phyloP scores from a whole-genome alignment of 1,140 invertebrate genomes.

The Penaeus vannamei region DNA sequence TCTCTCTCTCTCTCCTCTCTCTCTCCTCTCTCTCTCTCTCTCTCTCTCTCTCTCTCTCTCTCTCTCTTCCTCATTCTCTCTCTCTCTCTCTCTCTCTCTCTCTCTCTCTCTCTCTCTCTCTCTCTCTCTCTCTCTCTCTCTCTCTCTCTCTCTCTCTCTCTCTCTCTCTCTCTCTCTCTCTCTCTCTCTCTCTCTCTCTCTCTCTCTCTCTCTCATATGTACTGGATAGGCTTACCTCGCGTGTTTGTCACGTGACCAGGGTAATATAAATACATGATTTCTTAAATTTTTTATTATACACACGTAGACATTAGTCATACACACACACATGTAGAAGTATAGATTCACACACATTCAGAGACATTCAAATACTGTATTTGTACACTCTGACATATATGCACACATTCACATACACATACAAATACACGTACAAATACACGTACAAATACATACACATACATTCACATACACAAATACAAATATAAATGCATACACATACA shows the following conservation, averaged over 20 bases:
- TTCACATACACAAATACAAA: slow-evolving; percentile 28
- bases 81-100: slow-evolving; percentile 10
- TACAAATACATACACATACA: slow-evolving; percentile 32
- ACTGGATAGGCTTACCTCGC: too few species aligned
- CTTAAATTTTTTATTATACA: too few species aligned
- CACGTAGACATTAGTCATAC: too few species aligned
- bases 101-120: slow-evolving; percentile 24
- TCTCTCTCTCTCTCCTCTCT: slow-evolving; percentile 36
- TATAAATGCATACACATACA: neutral
- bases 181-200: neutral
- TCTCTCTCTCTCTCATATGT: neutral
- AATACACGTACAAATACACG: slow-evolving; percentile 10
- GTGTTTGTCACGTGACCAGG: too few species aligned
- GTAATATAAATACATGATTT: too few species aligned
- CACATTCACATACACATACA: slow-evolving; percentile 31
- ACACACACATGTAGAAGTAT: neutral
- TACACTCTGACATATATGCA: slow-evolving; percentile 20
- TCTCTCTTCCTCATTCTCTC: slow-evolving; percentile 1
- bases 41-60: slow-evolving; percentile 50
- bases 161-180: slow-evolving; percentile 10
- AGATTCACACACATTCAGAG: too few species aligned
- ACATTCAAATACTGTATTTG: slow-evolving; percentile 6
- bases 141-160: slow-evolving; percentile 31
- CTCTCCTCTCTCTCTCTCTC: slow-evolving; percentile 39
- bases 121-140: slow-evolving; percentile 46